These are phyloP conservation scores for Cirrhinus mrigala DNA, from an alignment of 2,797 vertebrate genomes.

Conservation along the genomic window DNA sequence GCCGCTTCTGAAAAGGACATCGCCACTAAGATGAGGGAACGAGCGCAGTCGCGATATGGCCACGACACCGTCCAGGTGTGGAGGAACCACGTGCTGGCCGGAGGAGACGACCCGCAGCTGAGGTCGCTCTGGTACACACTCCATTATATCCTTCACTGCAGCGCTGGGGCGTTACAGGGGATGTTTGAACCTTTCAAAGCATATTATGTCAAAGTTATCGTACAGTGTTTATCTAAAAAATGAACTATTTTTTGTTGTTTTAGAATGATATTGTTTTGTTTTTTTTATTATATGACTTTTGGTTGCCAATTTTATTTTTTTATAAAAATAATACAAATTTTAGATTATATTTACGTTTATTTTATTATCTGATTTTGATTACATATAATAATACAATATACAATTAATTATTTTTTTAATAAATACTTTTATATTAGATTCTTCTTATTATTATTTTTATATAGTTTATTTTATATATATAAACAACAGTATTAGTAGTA, in stretches of 20 bases:
- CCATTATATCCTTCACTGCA: slow-evolving; percentile 93
- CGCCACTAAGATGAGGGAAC: slow-evolving; percentile 94
- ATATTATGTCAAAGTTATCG: background rate
- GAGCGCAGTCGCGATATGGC: slow-evolving; percentile 94
- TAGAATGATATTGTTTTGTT: background rate
- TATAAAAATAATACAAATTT: too few relatives aligned
- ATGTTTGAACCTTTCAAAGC: background rate
- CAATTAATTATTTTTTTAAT: too few relatives aligned
- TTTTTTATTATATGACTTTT: background rate
- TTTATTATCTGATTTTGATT: too few relatives aligned
- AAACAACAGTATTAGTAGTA: too few relatives aligned
- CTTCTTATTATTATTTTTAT: too few relatives aligned
- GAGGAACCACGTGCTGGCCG: slow-evolving; percentile 94
- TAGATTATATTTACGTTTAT: too few relatives aligned
- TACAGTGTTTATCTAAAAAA: background rate
- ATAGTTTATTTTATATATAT: too few relatives aligned
- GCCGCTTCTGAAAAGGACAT: slow-evolving; percentile 88
- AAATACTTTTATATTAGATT: too few relatives aligned
- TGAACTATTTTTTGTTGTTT: background rate
- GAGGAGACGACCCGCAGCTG: slow-evolving; percentile 91
- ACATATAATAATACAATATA: too few relatives aligned
- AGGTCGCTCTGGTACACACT: slow-evolving; percentile 97
- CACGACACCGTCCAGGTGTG: slow-evolving; percentile 95
- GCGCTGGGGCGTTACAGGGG: background rate
- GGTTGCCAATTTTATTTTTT: too few relatives aligned